Conservation (phyloP, 2,113 vertebrate species). For the Pomatorhinus ruficollis region DNA sequence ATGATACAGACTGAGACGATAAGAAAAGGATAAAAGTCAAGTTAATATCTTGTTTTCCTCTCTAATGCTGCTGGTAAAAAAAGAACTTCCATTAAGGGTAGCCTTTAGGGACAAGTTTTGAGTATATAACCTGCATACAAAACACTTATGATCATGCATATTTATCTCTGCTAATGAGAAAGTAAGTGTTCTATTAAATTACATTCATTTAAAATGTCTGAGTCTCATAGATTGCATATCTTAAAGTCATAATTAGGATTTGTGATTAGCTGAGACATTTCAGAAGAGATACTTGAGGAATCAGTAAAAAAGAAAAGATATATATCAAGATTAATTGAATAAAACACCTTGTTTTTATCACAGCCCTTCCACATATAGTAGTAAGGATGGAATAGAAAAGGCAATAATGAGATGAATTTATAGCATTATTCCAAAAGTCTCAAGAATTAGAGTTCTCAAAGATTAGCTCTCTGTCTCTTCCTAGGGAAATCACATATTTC, state of each 20-base stretch:
- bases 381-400: neutral
- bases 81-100: neutral
- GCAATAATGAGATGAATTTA: neutral
- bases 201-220: constrained; percentile 7
- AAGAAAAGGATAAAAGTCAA: neutral
- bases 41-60: neutral
- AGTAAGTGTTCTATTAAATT: constrained; percentile 21
- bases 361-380: neutral
- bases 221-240: neutral
- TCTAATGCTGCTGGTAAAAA: neutral
- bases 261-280: constrained; percentile 34
- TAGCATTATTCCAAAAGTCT: neutral
- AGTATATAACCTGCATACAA: neutral
- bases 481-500: neutral
- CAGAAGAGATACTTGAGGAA: constrained; percentile 4
- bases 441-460: neutral
- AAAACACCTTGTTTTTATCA: neutral
- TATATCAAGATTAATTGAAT: neutral
- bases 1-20: neutral
- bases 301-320: constrained; percentile 7
- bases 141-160: neutral
- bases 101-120: neutral
- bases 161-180: constrained; percentile 14
- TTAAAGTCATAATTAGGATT: constrained; percentile 26
- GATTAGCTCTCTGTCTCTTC: neutral